Percentiles rank a stretch among this genome's conserved stretches.
Evolutionary conservation across 2,113 vertebrate genomes (phyloP).

Genomic region (Indri indri): DNA sequence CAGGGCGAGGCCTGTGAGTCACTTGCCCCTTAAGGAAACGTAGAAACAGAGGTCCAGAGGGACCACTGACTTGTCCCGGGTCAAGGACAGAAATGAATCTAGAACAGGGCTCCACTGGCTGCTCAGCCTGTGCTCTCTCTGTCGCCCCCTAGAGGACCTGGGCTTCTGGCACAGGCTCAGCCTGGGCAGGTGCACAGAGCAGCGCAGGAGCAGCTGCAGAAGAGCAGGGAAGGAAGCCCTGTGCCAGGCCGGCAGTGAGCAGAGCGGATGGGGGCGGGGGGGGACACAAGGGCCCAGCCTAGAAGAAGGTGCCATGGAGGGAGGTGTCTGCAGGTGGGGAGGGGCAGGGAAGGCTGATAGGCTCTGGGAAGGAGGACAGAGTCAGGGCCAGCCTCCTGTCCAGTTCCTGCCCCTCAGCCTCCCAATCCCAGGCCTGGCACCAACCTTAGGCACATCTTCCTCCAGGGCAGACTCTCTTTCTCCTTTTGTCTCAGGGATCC

Average conservation of each 20-base stretch:
- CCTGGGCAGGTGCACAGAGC: not conserved
- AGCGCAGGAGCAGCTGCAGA: rapidly evolving
- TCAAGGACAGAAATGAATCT: not conserved
- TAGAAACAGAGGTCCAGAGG: not conserved
- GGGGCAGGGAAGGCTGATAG: not conserved
- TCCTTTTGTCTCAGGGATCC: not conserved
- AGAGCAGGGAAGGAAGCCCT: not conserved
- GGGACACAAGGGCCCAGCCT: no score
- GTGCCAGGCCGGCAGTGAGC: not conserved
- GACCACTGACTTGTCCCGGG: not conserved
- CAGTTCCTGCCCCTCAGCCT: not conserved
- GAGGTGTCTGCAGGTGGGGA: not conserved
- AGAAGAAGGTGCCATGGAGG: not conserved
- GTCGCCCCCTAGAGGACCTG: slow-evolving; percentile 46
- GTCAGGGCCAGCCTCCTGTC: not conserved
- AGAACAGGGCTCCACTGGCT: not conserved
- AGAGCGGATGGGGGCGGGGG: not conserved
- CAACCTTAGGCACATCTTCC: not conserved
- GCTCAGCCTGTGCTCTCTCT: slow-evolving; percentile 7
- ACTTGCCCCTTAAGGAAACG: not conserved
- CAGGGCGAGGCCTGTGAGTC: not conserved
- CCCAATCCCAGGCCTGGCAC: not conserved
- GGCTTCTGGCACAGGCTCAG: not conserved
- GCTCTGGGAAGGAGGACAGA: not conserved
- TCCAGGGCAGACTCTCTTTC: not conserved